phyloP scores from a whole-genome alignment of 1,140 invertebrate genomes.

The Ceratitis capitata region DNA sequence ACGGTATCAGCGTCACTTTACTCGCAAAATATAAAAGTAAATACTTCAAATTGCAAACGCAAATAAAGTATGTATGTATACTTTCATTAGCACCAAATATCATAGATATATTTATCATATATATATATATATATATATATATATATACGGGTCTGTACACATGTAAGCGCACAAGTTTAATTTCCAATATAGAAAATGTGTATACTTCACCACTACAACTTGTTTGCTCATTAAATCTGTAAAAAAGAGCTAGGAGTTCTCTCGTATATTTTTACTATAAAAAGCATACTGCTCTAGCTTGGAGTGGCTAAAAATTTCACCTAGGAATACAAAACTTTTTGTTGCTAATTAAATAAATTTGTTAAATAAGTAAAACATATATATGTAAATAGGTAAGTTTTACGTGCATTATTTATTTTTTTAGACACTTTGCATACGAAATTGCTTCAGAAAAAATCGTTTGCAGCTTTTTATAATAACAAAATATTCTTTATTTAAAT shows the following conservation, averaged over 20 bases:
- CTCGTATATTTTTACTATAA: neutral
- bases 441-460: no score
- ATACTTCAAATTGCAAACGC: neutral
- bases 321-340: neutral
- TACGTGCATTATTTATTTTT: no score
- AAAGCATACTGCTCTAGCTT: neutral
- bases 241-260: neutral
- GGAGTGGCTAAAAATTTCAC: neutral
- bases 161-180: no score
- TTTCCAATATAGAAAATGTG: neutral
- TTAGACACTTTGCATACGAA: no score
- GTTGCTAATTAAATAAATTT: neutral
- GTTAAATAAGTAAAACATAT: no score
- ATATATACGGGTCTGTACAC: no score
- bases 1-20: neutral
- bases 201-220: neutral
- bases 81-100: no score
- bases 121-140: no score
- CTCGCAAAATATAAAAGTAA: neutral
- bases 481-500: no score
- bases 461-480: no score
- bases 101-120: no score
- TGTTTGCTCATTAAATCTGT: neutral
- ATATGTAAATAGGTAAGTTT: neutral
- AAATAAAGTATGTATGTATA: neutral